These are phyloP conservation scores for Seriola dumerili DNA, from an alignment of 2,113 vertebrate genomes.

Conservation along the genomic window DNA sequence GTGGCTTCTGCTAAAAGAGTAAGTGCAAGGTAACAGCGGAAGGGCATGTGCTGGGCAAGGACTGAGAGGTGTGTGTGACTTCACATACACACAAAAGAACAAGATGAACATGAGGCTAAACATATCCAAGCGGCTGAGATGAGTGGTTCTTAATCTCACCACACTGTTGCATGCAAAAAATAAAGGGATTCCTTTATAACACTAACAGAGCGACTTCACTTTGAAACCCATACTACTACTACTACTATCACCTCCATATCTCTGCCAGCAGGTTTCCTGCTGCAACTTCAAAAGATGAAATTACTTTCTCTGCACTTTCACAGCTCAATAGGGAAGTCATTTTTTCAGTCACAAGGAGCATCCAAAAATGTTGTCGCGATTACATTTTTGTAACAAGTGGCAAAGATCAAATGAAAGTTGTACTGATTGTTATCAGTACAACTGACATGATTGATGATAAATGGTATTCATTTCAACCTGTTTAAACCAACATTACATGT, in stretches of 20 bases:
- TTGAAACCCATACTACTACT: not conserved
- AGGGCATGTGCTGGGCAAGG: conserved; percentile 65
- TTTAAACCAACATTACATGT: conserved; percentile 7
- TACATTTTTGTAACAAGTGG: not conserved
- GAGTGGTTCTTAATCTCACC: conserved; percentile 6
- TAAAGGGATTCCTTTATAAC: not conserved
- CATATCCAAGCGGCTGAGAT: not conserved
- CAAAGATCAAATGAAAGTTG: not conserved
- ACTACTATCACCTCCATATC: conserved; percentile 4
- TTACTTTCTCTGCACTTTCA: conserved; percentile 31
- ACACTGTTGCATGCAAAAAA: not conserved
- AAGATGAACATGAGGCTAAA: conserved; percentile 7
- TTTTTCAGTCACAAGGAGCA: conserved; percentile 20
- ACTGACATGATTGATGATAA: not conserved
- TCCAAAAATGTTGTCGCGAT: not conserved
- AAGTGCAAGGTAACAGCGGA: conserved; percentile 70
- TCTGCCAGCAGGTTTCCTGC: conserved; percentile 67
- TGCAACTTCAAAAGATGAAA: conserved; percentile 61
- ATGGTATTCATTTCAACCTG: not conserved
- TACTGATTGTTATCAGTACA: too few relatives aligned
- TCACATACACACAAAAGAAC: conserved; percentile 1
- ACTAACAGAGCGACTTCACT: not conserved
- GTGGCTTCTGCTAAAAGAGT: conserved; percentile 75
- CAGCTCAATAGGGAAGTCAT: conserved; percentile 38
- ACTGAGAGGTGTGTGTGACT: conserved; percentile 30